Conservation (phyloP, 1,140 invertebrate genomes). For the Monochamus saltuarius region DNA sequence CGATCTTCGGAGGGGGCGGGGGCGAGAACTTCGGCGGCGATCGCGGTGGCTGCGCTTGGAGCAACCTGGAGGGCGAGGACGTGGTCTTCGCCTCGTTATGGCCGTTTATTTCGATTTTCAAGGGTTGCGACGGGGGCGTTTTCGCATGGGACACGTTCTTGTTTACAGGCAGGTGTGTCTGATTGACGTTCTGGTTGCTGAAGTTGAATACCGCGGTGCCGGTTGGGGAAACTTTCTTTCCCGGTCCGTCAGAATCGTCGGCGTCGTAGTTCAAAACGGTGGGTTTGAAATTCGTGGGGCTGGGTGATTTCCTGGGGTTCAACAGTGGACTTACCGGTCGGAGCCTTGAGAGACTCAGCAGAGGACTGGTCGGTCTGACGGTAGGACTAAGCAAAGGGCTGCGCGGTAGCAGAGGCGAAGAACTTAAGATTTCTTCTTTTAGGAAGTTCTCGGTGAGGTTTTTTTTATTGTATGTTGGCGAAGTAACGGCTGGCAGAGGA, state of each 20-base stretch:
- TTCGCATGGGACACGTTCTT: conserved; percentile 25
- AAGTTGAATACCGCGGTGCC: conserved; percentile 30
- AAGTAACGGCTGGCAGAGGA: conserved; percentile 35
- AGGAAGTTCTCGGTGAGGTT: conserved; percentile 38
- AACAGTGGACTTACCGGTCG: conserved; percentile 20
- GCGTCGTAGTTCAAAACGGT: conserved; percentile 47
- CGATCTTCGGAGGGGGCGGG: conserved; percentile 2
- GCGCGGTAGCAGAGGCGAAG: neutral
- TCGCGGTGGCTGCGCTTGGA: conserved; percentile 5
- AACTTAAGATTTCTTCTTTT: conserved; percentile 35
- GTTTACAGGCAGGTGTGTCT: conserved; percentile 35
- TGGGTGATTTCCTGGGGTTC: conserved; percentile 15
- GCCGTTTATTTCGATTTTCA: conserved; percentile 38
- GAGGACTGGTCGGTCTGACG: conserved; percentile 3
- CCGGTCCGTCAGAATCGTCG: conserved; percentile 11
- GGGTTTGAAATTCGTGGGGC: conserved; percentile 58
- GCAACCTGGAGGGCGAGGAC: neutral
- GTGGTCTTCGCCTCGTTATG: conserved; percentile 5
- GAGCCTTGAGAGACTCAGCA: conserved; percentile 9
- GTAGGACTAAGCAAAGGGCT: neutral
- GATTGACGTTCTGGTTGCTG: conserved; percentile 22
- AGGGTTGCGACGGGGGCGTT: conserved; percentile 31
- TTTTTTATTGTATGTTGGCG: conserved; percentile 29
- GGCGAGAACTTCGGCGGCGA: conserved; percentile 10
- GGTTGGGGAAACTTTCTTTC: conserved; percentile 26